Evolutionary conservation across 2,113 vertebrate genomes (phyloP), one percentile per base, ranked within the genome.

Genomic region (Rhinopithecus roxellana): DNA sequence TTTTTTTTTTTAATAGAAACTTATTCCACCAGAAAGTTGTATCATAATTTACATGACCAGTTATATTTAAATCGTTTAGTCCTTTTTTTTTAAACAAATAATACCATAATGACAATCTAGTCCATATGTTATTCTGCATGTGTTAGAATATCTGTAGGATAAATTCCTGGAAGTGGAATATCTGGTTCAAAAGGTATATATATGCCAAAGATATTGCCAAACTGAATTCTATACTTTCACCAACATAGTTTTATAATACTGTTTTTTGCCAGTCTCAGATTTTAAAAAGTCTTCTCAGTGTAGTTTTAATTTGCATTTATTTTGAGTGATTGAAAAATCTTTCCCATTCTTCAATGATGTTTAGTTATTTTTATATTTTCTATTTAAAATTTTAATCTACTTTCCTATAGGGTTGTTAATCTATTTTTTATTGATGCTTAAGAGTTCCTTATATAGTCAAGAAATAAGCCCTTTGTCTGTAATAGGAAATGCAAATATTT

Each of bases 261-360:
- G 20, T 74, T 74, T 75, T 80, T 89, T 93, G 40, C 64, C 23
- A 72, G 35, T 81, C 25, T 90, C 17, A 43, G 55, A 59, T 90
- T 40, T 80, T 69, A 85, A 55, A 93, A 67, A 52, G 35, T 50
- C 25, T 27, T 72, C 38, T 92, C 8, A 48, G 69, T 72, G 30
- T 45, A 72, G 27, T 72, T 92, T 72, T 52, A 91, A 82, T 57
- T 96, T 88, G n/a, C 27, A 88, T 69, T 81, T 85, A 96, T 81
- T 84, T 89, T 93, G 70, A 86, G 1, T 25, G 55, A 64, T 22
- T 55, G 8, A 25, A 93, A 84, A 27, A 35, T 72, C 43, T 87
- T 80, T 82, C 48, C 27, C 27, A 61, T 23, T 0, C 74, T 81
- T 88, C 82, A 92, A 72, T 38, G 25, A 70, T 43, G 9, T 45